Conservation (phyloP, 2,113 vertebrate genomes). For the Megaceryle torquata region DNA sequence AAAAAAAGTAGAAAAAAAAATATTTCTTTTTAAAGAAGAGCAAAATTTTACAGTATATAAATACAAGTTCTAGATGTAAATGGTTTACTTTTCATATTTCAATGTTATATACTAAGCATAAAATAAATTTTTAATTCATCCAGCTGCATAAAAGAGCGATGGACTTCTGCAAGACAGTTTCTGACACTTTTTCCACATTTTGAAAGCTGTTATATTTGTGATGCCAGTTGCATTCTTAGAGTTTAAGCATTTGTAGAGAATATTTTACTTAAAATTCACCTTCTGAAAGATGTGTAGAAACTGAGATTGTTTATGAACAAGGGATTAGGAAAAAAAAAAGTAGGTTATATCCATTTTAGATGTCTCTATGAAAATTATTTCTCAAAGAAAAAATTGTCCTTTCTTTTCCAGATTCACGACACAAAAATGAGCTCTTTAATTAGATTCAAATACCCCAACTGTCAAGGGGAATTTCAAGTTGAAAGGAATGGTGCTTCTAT, state of each 20-base stretch:
- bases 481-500: not conserved
- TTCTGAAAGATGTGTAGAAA: not conserved
- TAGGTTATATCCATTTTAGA: not conserved
- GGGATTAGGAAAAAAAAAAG: not conserved
- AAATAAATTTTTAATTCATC: not conserved
- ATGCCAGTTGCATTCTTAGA: not conserved
- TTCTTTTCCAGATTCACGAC: not conserved
- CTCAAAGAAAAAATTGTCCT: not conserved
- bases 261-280: not conserved
- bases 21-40: not conserved
- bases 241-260: not conserved
- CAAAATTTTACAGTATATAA: not conserved
- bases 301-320: not conserved
- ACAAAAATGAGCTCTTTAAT: not conserved
- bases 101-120: not conserved
- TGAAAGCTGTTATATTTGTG: not conserved
- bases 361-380: not conserved
- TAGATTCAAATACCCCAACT: not conserved
- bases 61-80: not conserved
- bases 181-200: not conserved
- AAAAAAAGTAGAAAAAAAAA: not conserved
- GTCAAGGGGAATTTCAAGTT: not conserved
- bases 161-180: not conserved
- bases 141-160: rapidly evolving
- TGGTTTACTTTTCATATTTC: not conserved